Evolutionary conservation across 1,140 invertebrate species (phyloP), one percentile per base, ranked within the genome.

Genomic region (Hesperophylax magnus): DNA sequence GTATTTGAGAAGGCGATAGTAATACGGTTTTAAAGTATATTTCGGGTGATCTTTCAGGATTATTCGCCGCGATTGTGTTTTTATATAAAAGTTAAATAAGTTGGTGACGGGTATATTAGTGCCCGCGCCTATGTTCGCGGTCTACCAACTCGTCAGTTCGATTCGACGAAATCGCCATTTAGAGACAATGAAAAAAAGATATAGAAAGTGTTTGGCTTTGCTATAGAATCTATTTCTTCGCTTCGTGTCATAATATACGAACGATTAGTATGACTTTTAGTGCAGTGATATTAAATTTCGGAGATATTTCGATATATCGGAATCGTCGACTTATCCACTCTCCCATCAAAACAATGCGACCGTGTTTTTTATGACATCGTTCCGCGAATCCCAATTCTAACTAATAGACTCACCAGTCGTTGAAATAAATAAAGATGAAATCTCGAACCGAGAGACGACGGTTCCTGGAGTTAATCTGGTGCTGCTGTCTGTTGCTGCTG

Each of bases 101-200:
- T 56, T 75, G 39, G n/a, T 58, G 22, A 27, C 22, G 17, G 8
- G n/a, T 31, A 56, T 14, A 56, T 24, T 0, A 20, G 18, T 14
- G 14, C 17, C 39, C 58, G 24, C 27, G 31, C 58, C 27, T 52
- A n/a, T n/a, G 39, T 20, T 6, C 67, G 39, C 34, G 39, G 8
- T 39, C 6, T 9, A 47, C 6, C n/a, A 71, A 34, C 22, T 39
- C 20, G 39, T 3, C 56, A 54, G 58, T 17, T 18, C 61, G 20
- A 24, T 67, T 67, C 47, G 61, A 47, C 76, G 27, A 63, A 69
- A 78, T 71, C 77, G 77, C 77, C 65, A 78, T 78, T 78, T 52
- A 53, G 24, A 63, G 77, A 71, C 77, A 79, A 79, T 79, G 77
- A 78, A 71, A 79, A 78, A 78, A 78, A 63, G 20, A 71, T 71